Conservation (phyloP, 2,113 vertebrate genomes). For the Calypte anna region DNA sequence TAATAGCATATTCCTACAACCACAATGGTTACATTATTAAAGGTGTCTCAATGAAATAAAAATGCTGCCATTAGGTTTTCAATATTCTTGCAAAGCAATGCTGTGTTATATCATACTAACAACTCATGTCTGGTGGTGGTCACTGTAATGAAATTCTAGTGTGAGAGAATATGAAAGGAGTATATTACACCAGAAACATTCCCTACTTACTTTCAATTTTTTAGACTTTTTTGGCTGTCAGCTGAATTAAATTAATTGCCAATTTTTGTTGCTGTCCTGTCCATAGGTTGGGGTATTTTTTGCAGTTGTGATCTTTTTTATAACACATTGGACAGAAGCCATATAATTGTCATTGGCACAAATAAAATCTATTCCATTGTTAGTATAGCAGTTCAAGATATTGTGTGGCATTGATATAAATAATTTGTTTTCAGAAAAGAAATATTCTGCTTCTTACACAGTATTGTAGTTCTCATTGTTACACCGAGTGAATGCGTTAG, state of each 20-base stretch:
- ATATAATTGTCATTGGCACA: not conserved
- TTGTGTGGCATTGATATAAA: not conserved
- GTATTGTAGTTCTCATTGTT: not conserved
- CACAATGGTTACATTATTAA: not conserved
- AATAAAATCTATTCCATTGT: not conserved
- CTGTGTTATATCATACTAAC: not conserved
- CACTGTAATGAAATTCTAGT: not conserved
- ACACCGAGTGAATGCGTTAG: not conserved
- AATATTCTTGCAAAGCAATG: not conserved
- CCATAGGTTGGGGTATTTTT: not conserved
- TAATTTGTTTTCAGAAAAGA: not conserved
- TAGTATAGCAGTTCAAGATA: not conserved
- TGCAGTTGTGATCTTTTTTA: not conserved
- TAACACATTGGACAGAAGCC: not conserved
- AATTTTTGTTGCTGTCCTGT: not conserved
- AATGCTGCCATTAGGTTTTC: not conserved
- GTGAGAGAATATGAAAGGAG: not conserved
- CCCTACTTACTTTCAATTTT: not conserved
- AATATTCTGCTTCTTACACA: not conserved
- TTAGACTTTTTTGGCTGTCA: not conserved
- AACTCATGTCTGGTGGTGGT: not conserved
- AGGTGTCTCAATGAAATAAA: not conserved
- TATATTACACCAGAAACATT: not conserved
- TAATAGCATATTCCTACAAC: not conserved
- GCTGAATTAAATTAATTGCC: not conserved